Evolutionary conservation across 2,113 vertebrate genomes (phyloP).

Genomic region (Python bivittatus): DNA sequence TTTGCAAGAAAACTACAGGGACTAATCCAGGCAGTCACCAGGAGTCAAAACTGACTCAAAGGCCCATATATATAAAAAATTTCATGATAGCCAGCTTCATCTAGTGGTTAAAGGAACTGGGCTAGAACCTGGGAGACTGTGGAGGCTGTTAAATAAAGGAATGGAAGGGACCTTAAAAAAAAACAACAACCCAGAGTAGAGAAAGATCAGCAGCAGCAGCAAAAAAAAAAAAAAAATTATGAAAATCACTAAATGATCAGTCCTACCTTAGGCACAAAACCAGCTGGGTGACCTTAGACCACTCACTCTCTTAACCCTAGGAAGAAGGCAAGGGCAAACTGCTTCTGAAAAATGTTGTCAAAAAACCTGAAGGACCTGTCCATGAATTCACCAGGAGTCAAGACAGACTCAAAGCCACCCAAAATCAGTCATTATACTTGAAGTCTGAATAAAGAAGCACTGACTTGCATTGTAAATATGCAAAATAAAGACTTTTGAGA

Average conservation of each 20-base stretch:
- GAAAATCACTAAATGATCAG: background rate
- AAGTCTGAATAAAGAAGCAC: background rate
- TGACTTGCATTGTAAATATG: background rate
- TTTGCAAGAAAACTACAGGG: background rate
- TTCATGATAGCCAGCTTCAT: too few species aligned
- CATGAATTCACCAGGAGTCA: background rate
- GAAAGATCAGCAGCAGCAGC: background rate
- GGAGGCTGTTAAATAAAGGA: background rate
- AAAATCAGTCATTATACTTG: background rate
- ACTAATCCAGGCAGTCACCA: background rate
- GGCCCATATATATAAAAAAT: too few species aligned
- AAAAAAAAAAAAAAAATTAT: background rate
- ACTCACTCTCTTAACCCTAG: background rate
- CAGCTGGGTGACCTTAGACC: background rate
- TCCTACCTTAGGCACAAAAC: background rate
- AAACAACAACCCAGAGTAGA: background rate
- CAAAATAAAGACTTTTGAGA: background rate
- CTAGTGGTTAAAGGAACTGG: background rate
- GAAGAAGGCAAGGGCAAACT: background rate
- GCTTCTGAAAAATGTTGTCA: background rate
- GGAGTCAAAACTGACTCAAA: background rate
- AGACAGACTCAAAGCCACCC: background rate
- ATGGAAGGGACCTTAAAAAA: background rate
- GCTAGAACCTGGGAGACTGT: background rate
- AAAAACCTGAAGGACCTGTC: background rate